Evolutionary conservation across 2,113 vertebrate genomes (phyloP).

Genomic region (Crypturellus undulatus): DNA sequence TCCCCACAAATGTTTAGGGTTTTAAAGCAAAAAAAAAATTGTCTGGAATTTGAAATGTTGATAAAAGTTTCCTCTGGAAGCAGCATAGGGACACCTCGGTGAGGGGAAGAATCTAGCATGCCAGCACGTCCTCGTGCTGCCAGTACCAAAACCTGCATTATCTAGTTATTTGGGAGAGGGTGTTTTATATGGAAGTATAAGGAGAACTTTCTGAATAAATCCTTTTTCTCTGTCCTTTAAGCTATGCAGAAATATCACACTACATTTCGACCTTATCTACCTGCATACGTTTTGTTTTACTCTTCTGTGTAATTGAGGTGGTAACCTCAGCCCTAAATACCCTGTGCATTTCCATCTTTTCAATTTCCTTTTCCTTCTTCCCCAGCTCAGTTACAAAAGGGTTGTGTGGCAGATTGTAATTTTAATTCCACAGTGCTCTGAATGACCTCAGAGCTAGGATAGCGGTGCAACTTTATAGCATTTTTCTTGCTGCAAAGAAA

Average conservation of each 20-base stretch:
- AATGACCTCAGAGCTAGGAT: neutral
- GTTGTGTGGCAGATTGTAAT: neutral
- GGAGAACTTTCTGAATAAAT: neutral
- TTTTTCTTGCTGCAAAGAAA: slow-evolving; percentile 33
- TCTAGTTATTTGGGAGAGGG: neutral
- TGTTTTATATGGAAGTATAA: neutral
- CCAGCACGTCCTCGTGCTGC: neutral
- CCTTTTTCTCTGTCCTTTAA: slow-evolving; percentile 26
- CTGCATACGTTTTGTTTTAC: slow-evolving; percentile 30
- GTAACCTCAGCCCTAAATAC: slow-evolving; percentile 46
- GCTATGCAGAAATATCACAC: slow-evolving; percentile 2
- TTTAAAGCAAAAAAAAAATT: neutral
- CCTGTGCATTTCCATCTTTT: slow-evolving; percentile 49
- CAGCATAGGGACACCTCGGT: neutral
- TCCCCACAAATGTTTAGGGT: neutral
- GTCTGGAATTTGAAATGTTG: neutral
- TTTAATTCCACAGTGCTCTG: slow-evolving; percentile 37
- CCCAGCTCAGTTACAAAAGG: neutral
- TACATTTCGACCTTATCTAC: slow-evolving; percentile 37
- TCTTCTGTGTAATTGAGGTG: slow-evolving; percentile 64
- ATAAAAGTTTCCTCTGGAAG: neutral
- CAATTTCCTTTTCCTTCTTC: slow-evolving; percentile 31
- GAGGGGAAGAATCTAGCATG: neutral
- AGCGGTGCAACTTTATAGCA: neutral
- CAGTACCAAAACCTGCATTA: neutral